Evolutionary conservation across 2,113 vertebrate species (phyloP).

Genomic region (Indicator maculatus): DNA sequence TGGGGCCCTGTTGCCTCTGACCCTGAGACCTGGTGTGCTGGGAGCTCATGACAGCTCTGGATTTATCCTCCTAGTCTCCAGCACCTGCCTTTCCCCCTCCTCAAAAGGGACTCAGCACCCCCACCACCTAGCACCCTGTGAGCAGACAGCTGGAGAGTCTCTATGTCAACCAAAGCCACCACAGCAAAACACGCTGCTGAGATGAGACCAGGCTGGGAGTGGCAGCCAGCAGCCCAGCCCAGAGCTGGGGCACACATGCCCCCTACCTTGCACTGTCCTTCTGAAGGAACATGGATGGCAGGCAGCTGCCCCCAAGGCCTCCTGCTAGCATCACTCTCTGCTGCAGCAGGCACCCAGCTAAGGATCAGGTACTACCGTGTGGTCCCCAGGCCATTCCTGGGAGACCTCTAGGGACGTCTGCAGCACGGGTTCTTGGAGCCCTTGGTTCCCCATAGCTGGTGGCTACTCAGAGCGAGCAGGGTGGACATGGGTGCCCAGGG

Average conservation of each 20-base stretch:
- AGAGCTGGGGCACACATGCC: rapidly evolving
- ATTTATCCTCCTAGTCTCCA: conserved; percentile 4
- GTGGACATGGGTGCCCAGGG: no score
- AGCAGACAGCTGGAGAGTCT: conserved; percentile 55
- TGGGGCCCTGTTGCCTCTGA: background rate
- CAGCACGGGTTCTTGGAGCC: rapidly evolving
- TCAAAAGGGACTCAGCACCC: background rate
- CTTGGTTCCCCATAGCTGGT: rapidly evolving
- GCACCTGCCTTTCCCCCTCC: background rate
- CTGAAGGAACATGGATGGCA: background rate
- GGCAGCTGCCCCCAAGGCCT: background rate
- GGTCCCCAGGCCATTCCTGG: background rate
- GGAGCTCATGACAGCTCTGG: background rate
- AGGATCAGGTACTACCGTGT: background rate
- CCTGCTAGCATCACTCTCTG: background rate
- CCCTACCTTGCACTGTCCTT: background rate
- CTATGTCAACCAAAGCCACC: conserved; percentile 49
- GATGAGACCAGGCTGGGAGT: rapidly evolving
- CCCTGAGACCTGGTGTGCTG: background rate
- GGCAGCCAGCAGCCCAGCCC: background rate
- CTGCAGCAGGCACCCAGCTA: background rate
- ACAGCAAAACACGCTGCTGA: background rate
- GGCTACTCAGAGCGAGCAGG: background rate
- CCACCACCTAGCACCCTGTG: background rate
- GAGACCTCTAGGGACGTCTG: background rate